Base-by-base conservation (phyloP, 2,888 invertebrate genomes). In the Entomobrya proxima region DNA sequence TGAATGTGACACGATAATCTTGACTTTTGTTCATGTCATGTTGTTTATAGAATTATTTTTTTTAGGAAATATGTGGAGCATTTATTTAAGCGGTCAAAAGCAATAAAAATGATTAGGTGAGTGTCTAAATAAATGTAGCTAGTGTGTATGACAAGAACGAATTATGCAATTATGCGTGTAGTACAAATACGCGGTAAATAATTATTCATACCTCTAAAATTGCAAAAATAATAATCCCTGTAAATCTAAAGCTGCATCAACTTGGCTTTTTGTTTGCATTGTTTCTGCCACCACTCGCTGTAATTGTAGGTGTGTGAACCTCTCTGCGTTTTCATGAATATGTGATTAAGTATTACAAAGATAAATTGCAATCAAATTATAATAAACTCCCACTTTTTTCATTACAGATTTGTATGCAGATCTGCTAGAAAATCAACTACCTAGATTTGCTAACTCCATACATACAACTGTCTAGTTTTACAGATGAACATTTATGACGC, bases 271-370 rank as follows among this genome's bases (percentile, higher is more conserved):
- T 27, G 52, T 24, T 6, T 52, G 21, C 6, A 5, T 21, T 18
- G 4, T 52, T 3, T 47, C 3, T 2, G 18, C 18, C 21, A 35
- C 18, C 13, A 32, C n/a, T n/a, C n/a, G n/a, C n/a, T 61, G 30
- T 1, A 7, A 61, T 40, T 24, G 50, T 74, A 50, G 47, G 47
- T 74, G 72, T 74, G 72, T 50, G 72, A 74, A 74, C 30, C 37
- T 67, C 15, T 3, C n/a, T 30, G 24, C n/a, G n/a, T 13, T 79
- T 79, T 79, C 24, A 79, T 69, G 79, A 79, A 15, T 64, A 30
- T 58, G 50, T 77, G 76, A 78, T 79, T 79, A 78, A 78, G 27
- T 61, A 78, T 64, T 61, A 35, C 77, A 64, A 67, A 67, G 18
- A 32, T 77, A 77, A 77, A 61, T 61, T 77, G 58, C 58, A 77